Conservation (phyloP, 2,113 vertebrate genomes). For the Hemibagrus wyckioides region DNA sequence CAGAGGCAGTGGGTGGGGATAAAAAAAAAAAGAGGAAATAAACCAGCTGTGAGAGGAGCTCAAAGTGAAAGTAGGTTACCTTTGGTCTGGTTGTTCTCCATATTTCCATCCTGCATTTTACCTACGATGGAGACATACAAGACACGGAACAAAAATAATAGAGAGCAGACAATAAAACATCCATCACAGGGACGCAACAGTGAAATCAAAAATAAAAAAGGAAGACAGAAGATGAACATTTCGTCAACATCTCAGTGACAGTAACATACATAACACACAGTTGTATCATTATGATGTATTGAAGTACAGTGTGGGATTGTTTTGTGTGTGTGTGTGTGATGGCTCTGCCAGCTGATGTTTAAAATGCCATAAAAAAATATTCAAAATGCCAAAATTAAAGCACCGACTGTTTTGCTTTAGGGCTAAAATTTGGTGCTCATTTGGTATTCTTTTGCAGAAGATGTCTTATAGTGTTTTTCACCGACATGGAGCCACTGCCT, state of each 20-base stretch:
- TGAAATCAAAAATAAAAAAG: conserved; percentile 73
- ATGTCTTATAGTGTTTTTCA: neutral
- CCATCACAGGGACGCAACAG: conserved; percentile 76
- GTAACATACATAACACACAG: conserved; percentile 64
- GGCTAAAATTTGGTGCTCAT: neutral
- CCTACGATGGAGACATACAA: conserved; percentile 96
- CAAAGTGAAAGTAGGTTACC: conserved; percentile 84
- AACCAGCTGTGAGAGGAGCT: conserved; percentile 44
- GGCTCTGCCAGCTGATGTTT: conserved; percentile 15
- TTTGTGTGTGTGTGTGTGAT: too few species aligned
- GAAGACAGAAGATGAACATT: conserved; percentile 78
- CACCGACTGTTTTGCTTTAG: neutral
- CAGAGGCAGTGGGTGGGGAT: conserved; percentile 4
- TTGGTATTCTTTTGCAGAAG: neutral
- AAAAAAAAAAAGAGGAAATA: neutral
- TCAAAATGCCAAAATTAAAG: neutral
- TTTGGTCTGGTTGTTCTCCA: conserved; percentile 99
- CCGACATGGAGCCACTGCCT: conserved; percentile 2
- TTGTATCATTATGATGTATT: conserved; percentile 50
- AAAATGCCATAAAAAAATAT: neutral
- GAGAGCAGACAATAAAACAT: conserved; percentile 84
- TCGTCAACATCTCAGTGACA: conserved; percentile 70
- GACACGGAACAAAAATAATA: conserved; percentile 89
- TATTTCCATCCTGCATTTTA: conserved; percentile 99
- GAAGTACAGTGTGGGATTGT: conserved; percentile 33